Base-by-base conservation (phyloP, 1,140 invertebrate species). In the Drosophila sulfurigaster region DNA sequence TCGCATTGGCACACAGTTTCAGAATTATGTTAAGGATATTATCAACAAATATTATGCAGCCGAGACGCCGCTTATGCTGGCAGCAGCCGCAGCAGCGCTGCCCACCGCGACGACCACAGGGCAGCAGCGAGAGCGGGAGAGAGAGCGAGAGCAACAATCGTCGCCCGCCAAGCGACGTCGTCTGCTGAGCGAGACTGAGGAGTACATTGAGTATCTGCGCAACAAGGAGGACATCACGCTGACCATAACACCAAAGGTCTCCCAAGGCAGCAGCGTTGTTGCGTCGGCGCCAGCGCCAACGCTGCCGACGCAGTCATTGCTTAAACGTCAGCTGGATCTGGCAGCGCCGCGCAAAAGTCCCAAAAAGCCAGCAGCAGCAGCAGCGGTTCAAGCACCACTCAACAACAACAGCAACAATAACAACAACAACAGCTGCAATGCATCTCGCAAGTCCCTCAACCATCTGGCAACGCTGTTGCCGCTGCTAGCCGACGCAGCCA, bases 11-110 rank as follows among this genome's bases (percentile, higher is more conserved):
- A 91, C 83, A 57, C 89, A 91, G 70, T 91, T 92, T 78, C 91
- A 92, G 58, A 92, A 92, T 73, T 92, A 92, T 78, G 90, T 92
- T 70, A 92, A 92, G 65, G 90, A 91, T 75, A 92, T 92, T 25
- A 92, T 92, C 7, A 92, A 83, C 65, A 92, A 92, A 78, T 92
- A 92, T 54, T 92, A 92, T 79, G 79, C 89, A 41, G 91, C 91
- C 6, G 91, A 92, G 45, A 91, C 85, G 46, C 89, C 91, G 20
- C 62, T 91, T 1, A 80, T 91, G 72, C 69, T 87, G 48, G 82
- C 83, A 56, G 82, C 87, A 43, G 67, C 82, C 10, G 72, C 83
- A 13, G 82, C 82, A 15, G 91, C 85, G 2, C 57, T 92, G 80
- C 88, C 91, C 25, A 90, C 83, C 56, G 76, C 89, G n/a, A 88